Evolutionary conservation across 2,113 vertebrate genomes (phyloP), one percentile per base, ranked within the genome.

Genomic region (Salvelinus namaycush): DNA sequence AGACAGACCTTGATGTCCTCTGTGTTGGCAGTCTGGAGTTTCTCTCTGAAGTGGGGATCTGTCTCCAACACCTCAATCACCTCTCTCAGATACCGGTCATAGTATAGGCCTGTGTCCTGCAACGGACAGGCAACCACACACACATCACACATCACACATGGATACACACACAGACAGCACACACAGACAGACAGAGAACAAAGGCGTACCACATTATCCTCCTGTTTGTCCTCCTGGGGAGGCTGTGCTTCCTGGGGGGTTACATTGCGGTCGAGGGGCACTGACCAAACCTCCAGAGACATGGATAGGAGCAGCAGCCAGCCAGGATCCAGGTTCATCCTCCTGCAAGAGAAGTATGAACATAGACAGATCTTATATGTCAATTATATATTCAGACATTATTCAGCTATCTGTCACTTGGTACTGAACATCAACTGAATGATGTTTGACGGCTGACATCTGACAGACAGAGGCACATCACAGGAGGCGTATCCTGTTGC

Each of bases 1-100:
- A 60, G 18, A 0, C 62, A 5, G 68, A 97, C 96, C 94, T 97
- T 97, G 72, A 97, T 97, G 86, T 97, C 96, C 24, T 97, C 96
- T 0, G 96, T 94, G 9, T 97, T 96, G 24, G 96, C 96, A 0
- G 94, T 93, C 86, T 97, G 96, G 22, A 97, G 94, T 74, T 97
- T 97, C 89, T 97, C 95, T 18, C 95, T 94, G 87, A 97, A 97
- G 88, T 97, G 96, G 18, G 95, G 93, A 3, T 97, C 96, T 0
- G 96, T 97, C 90, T 97, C 96, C 86, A 97, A 75, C 69, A 97
- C 96, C 13, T 96, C 95, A 16, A 97, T 97, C 78, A 97, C 95
- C 80, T 97, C 96, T 68, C 96, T 91, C 51, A 97, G 93, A 77
- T 97, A 97, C 2, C 96, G 84, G 84, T 97, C 96, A 60, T 97